These are phyloP conservation scores for Temnothorax rugatulus DNA, from an alignment of 2,888 invertebrate species.

Conservation along the genomic window DNA sequence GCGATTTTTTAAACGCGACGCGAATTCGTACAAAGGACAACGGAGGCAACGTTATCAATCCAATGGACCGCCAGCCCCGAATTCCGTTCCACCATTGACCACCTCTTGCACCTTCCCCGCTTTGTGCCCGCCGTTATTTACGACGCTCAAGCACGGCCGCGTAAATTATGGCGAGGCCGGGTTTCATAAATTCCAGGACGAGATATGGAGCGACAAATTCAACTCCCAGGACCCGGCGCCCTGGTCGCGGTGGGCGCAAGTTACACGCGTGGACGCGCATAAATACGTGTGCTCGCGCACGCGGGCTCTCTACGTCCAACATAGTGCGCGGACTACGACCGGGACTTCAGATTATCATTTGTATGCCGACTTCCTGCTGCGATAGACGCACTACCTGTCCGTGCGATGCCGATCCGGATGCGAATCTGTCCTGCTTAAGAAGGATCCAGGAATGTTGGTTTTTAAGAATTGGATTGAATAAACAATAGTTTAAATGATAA, in stretches of 20 bases:
- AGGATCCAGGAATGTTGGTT: neutral
- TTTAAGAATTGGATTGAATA: neutral
- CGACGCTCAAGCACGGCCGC: slow-evolving; percentile 71
- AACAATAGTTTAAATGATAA: neutral
- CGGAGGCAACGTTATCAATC: slow-evolving; percentile 69
- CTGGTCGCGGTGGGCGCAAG: slow-evolving; percentile 62
- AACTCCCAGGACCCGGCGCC: slow-evolving; percentile 78
- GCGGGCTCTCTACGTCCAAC: slow-evolving; percentile 47
- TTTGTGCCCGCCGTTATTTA: slow-evolving; percentile 79
- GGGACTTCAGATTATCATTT: slow-evolving; percentile 72
- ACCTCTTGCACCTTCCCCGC: slow-evolving; percentile 66
- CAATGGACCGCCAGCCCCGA: slow-evolving; percentile 55
- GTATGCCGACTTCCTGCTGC: slow-evolving; percentile 76
- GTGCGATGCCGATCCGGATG: slow-evolving; percentile 63
- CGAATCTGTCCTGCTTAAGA: slow-evolving; percentile 35
- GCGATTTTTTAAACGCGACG: slow-evolving; percentile 13
- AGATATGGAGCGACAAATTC: slow-evolving; percentile 84
- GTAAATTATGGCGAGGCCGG: slow-evolving; percentile 80
- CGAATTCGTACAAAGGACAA: slow-evolving; percentile 24
- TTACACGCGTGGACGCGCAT: slow-evolving; percentile 54
- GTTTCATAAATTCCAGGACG: slow-evolving; percentile 81
- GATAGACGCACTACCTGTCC: slow-evolving; percentile 73
- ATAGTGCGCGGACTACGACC: slow-evolving; percentile 22
- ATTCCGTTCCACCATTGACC: slow-evolving; percentile 66
- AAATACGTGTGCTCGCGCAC: slow-evolving; percentile 45